Evolutionary conservation across 2,888 invertebrate species (phyloP).

Genomic region (Hyppa rectilinea): DNA sequence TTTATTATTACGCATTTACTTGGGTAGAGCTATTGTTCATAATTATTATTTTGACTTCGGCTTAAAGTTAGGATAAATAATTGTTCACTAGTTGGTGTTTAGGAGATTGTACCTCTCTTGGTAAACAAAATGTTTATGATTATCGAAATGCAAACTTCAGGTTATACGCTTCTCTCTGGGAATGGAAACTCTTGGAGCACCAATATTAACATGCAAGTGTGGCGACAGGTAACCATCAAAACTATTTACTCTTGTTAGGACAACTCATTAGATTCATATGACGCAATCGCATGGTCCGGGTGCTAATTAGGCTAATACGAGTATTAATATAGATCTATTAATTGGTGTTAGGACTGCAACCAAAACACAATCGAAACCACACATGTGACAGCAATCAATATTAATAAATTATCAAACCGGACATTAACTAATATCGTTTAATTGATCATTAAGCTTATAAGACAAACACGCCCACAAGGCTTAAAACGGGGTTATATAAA

Average conservation of each 20-base stretch:
- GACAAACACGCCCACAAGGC: neutral
- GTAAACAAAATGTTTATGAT: neutral
- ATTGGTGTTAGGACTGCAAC: constrained; percentile 18
- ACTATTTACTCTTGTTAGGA: neutral
- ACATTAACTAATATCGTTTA: constrained; percentile 7
- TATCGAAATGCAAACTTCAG: neutral
- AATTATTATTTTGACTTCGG: neutral
- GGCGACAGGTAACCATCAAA: neutral
- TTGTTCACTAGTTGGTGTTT: neutral
- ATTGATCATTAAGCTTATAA: neutral
- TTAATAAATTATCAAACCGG: constrained; percentile 1
- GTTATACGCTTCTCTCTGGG: too few relatives aligned
- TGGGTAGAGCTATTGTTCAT: constrained; percentile 6
- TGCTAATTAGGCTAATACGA: neutral
- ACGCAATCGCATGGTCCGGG: neutral
- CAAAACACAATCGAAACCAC: neutral
- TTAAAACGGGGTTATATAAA: neutral
- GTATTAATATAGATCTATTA: constrained; percentile 18
- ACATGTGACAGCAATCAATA: neutral
- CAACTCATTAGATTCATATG: neutral
- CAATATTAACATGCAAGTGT: neutral
- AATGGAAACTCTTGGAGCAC: neutral
- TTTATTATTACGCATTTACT: constrained; percentile 16
- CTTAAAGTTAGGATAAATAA: neutral
- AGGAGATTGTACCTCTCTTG: neutral